These are phyloP conservation scores for Hedya salicella DNA, from an alignment of 2,888 invertebrate species.

Conservation along the genomic window DNA sequence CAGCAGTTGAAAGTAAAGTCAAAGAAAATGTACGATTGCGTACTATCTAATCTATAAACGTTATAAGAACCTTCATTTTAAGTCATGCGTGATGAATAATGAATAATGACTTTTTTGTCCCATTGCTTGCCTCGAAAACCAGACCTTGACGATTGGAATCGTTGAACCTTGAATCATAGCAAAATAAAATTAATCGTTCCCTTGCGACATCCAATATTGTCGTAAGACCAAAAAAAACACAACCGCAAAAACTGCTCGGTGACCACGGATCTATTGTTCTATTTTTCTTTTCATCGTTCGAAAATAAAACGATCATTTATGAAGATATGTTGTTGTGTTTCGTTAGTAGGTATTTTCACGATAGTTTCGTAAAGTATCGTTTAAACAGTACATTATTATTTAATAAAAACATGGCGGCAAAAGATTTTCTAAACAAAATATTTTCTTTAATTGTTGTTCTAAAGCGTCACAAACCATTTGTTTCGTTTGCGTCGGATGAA, in stretches of 20 bases:
- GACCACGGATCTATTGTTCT: slow-evolving; percentile 33
- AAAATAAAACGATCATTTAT: slow-evolving; percentile 5
- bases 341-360: not conserved
- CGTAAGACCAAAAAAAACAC: slow-evolving; percentile 52
- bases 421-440: slow-evolving; percentile 8
- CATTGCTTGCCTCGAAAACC: slow-evolving; percentile 57
- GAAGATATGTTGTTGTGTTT: slow-evolving; percentile 15
- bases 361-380: too few species aligned
- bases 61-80: slow-evolving; percentile 49
- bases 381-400: not conserved
- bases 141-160: slow-evolving; percentile 66
- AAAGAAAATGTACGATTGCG: slow-evolving; percentile 4
- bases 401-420: not conserved
- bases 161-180: slow-evolving; percentile 68
- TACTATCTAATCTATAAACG: slow-evolving; percentile 32
- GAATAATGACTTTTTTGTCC: slow-evolving; percentile 55
- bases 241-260: slow-evolving; percentile 29
- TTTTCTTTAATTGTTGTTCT: slow-evolving; percentile 29
- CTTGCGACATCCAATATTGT: slow-evolving; percentile 61
- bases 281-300: slow-evolving; percentile 16
- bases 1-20: not conserved
- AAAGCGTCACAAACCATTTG: slow-evolving; percentile 14
- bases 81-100: slow-evolving; percentile 61
- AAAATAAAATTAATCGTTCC: slow-evolving; percentile 55
- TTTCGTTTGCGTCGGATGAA: slow-evolving; percentile 15